Evolutionary conservation across 1,140 invertebrate species (phyloP).

Genomic region (Samia ricini): DNA sequence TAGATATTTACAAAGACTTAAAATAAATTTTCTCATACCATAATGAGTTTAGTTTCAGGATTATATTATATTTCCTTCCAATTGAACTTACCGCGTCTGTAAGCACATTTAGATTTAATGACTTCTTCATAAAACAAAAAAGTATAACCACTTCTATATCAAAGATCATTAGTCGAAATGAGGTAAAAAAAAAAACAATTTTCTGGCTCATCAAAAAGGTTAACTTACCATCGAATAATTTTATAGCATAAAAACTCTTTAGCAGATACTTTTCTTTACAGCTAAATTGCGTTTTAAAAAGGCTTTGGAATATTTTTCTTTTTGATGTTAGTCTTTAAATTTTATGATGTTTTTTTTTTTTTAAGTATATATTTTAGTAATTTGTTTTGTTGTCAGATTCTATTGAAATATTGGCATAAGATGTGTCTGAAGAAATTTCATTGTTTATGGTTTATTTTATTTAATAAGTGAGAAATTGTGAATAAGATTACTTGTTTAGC

Average conservation of each 20-base stretch:
- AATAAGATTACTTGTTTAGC: too few species aligned
- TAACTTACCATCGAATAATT: conserved; percentile 3
- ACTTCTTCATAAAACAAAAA: conserved; percentile 4
- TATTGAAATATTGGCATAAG: background rate
- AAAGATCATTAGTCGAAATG: background rate
- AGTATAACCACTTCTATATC: background rate
- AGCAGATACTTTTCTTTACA: background rate
- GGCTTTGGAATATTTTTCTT: background rate
- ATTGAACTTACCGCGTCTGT: too few species aligned
- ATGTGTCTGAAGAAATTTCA: background rate
- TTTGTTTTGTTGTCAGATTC: background rate
- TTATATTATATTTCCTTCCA: too few species aligned
- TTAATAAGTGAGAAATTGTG: background rate
- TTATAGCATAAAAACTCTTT: background rate
- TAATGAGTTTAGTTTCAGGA: too few species aligned
- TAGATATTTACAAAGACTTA: too few species aligned
- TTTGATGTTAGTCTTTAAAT: background rate
- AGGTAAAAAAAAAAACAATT: background rate
- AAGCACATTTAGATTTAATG: background rate
- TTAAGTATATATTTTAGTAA: background rate
- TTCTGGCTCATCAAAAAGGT: conserved; percentile 1
- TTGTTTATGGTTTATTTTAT: background rate
- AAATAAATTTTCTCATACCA: too few species aligned
- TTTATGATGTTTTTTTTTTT: background rate
- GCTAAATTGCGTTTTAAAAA: conserved; percentile 1